A percentile compares a stretch with the other conserved stretches of the same genome.
Conservation (phyloP, 2,797 vertebrate genomes). For the Distichodus sexfasciatus region DNA sequence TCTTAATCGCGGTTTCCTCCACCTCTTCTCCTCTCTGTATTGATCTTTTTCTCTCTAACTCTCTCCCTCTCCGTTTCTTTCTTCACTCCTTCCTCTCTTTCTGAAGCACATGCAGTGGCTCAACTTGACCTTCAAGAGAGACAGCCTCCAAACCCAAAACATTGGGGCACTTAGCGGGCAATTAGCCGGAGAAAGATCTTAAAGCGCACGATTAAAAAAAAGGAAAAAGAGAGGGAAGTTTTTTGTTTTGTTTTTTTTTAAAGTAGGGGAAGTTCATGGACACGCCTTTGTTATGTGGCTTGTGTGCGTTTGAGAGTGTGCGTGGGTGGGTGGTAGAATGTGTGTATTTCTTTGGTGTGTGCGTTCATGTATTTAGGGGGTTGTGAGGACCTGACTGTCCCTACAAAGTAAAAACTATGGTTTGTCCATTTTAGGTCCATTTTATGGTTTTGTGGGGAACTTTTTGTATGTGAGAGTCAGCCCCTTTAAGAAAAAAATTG, state of each 20-base stretch:
- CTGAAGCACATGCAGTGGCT: background rate
- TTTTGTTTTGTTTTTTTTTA: no score
- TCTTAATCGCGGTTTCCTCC: background rate
- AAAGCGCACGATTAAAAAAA: no score
- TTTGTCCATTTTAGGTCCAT: no score
- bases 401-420: no score
- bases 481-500: no score
- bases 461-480: no score
- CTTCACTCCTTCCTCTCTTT: background rate
- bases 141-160: constrained; percentile 11
- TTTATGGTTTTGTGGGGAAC: no score
- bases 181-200: constrained; percentile 5
- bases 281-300: constrained; percentile 14
- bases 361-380: constrained; percentile 21
- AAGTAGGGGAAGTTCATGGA: background rate
- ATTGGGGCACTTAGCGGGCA: constrained; percentile 2
- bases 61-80: no score
- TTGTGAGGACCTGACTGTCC: no score
- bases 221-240: no score
- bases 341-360: constrained; percentile 23
- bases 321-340: constrained; percentile 23
- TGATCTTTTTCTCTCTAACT: background rate
- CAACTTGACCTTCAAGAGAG: constrained; percentile 20
- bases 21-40: background rate
- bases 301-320: constrained; percentile 12